Evolutionary conservation across 2,888 invertebrate species (phyloP).

Genomic region (Ormia ochracea): DNA sequence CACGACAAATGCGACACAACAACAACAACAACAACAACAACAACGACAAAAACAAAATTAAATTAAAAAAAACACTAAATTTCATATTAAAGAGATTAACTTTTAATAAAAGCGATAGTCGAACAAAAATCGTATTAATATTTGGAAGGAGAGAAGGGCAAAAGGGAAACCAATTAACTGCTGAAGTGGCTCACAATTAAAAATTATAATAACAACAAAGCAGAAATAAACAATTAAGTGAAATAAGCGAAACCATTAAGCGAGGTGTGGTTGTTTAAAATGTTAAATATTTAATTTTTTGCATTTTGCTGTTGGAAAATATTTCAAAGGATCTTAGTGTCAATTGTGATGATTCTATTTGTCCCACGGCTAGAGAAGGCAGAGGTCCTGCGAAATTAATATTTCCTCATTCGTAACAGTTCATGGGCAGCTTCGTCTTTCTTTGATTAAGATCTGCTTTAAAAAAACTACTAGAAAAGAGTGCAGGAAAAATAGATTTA

Average conservation of each 20-base stretch:
- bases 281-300: neutral
- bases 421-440: no score
- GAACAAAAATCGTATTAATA: conserved; percentile 8
- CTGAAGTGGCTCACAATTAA: conserved; percentile 43
- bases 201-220: conserved; percentile 12
- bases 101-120: conserved; percentile 22
- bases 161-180: conserved; percentile 32
- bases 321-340: neutral
- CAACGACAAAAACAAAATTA: no score
- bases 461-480: no score
- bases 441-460: no score
- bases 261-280: conserved; percentile 11
- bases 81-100: conserved; percentile 6
- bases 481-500: no score
- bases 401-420: no score
- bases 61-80: conserved; percentile 2
- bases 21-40: neutral
- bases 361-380: no score
- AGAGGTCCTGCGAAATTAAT: no score
- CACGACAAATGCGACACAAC: conserved; percentile 1
- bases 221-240: conserved; percentile 4
- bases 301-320: neutral
- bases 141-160: neutral
- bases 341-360: no score
- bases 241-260: conserved; percentile 17